Conservation (phyloP, 2,888 invertebrate species). For the Drosophila anomelani region DNA sequence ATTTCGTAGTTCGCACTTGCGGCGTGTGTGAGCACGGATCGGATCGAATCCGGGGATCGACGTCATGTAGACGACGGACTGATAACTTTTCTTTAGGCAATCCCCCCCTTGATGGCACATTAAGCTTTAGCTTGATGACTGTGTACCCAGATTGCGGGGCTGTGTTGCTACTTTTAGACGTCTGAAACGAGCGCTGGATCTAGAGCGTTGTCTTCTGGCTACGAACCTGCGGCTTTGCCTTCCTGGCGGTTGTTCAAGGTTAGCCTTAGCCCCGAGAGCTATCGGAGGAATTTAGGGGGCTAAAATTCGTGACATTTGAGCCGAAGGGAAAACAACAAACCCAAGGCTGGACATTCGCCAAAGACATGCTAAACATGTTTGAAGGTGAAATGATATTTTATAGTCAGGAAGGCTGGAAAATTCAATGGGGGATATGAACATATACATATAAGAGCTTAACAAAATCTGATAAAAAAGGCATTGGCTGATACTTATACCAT, state of each 20-base stretch:
- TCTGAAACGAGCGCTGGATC: constrained; percentile 33
- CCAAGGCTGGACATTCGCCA: not conserved
- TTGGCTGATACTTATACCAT: too few species aligned
- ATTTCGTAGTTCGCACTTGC: constrained; percentile 41
- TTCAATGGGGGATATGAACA: too few species aligned
- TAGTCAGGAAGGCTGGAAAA: not conserved
- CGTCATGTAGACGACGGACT: constrained; percentile 68
- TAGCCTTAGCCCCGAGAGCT: constrained; percentile 12
- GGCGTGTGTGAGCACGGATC: constrained; percentile 24
- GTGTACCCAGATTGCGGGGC: constrained; percentile 62
- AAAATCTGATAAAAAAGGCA: too few species aligned
- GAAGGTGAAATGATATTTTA: not conserved
- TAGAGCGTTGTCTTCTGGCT: constrained; percentile 22
- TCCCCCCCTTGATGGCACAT: constrained; percentile 80
- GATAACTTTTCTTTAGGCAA: constrained; percentile 75
- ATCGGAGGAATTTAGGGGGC: constrained; percentile 12
- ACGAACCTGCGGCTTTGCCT: constrained; percentile 3
- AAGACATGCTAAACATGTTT: not conserved
- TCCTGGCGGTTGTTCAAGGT: constrained; percentile 41
- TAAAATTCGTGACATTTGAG: constrained; percentile 23
- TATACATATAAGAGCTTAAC: too few species aligned
- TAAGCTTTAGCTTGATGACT: constrained; percentile 69
- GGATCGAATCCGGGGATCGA: constrained; percentile 37
- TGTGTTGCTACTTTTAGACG: constrained; percentile 45
- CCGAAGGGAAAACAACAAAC: not conserved